These are phyloP conservation scores for Urosaurus nigricauda DNA, from an alignment of 2,797 vertebrate species.

Conservation along the genomic window DNA sequence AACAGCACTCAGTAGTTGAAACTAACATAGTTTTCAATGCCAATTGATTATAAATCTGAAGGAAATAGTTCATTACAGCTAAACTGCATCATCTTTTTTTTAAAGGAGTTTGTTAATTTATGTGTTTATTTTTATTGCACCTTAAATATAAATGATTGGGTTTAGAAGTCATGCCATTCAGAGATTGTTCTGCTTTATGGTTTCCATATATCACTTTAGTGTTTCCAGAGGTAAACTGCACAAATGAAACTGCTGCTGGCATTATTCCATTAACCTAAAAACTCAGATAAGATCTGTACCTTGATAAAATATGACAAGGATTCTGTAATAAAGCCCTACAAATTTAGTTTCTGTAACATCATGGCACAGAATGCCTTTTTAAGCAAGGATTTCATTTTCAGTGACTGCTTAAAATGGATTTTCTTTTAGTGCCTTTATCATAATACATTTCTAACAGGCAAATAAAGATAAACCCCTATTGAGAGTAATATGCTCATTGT, in stretches of 20 bases:
- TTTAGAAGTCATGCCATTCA: conserved; percentile 25
- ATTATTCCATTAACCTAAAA: conserved; percentile 46
- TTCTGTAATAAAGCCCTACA: conserved; percentile 55
- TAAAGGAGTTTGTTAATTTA: neutral
- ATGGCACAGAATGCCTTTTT: conserved; percentile 67
- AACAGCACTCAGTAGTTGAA: neutral
- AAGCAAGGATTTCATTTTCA: conserved; percentile 69
- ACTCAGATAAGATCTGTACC: conserved; percentile 35
- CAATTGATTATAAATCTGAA: conserved; percentile 11
- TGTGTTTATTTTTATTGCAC: conserved; percentile 28
- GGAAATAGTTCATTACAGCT: neutral
- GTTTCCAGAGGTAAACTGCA: conserved; percentile 28
- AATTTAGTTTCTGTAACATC: conserved; percentile 66
- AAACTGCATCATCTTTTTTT: neutral
- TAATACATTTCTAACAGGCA: conserved; percentile 75
- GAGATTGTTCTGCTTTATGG: conserved; percentile 32
- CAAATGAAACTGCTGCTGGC: conserved; percentile 10
- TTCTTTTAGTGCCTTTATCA: conserved; percentile 72
- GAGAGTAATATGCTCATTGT: conserved; percentile 74
- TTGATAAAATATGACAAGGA: conserved; percentile 52
- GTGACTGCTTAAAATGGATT: conserved; percentile 58
- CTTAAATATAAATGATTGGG: conserved; percentile 27
- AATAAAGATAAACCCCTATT: conserved; percentile 73
- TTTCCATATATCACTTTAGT: conserved; percentile 1
- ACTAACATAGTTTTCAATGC: neutral